A percentile compares a stretch with the other conserved stretches of the same genome.
Conservation (phyloP, 2,888 invertebrate genomes). For the Dermolepida albohirtum region DNA sequence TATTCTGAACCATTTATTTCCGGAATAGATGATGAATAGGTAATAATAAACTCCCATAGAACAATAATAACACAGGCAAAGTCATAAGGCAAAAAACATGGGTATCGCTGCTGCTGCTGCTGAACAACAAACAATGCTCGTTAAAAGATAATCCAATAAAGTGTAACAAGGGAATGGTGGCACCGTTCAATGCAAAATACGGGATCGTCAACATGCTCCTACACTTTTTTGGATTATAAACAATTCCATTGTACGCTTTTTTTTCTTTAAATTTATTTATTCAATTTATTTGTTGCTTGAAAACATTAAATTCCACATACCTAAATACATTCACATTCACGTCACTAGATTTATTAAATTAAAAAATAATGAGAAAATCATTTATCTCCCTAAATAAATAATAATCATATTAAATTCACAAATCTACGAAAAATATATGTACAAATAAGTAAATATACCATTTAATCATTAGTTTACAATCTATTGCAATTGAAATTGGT, state of each 20-base stretch:
- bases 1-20: conserved; percentile 48
- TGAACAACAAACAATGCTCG: conserved; percentile 27
- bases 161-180: not conserved
- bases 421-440: conserved; percentile 36
- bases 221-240: no score
- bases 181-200: not conserved
- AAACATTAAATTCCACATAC: conserved; percentile 34
- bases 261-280: conserved; percentile 1
- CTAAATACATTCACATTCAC: conserved; percentile 47
- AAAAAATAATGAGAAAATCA: conserved; percentile 9
- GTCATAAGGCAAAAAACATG: conserved; percentile 47
- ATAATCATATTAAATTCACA: conserved; percentile 36
- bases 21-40: conserved; percentile 48
- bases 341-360: conserved; percentile 7
- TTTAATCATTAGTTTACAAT: not conserved
- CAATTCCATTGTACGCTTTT: not conserved
- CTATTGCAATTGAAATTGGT: conserved; percentile 10
- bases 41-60: conserved; percentile 48
- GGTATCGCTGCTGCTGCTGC: conserved; percentile 45
- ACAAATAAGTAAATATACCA: conserved; percentile 41
- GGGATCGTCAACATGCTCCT: not conserved
- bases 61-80: conserved; percentile 50
- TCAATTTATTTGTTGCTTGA: conserved; percentile 17
- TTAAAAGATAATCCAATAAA: conserved; percentile 25
- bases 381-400: conserved; percentile 38